Evolutionary conservation across 1,140 invertebrate genomes (phyloP), one percentile per base, ranked within the genome.

Genomic region (Kradibia gibbosae): DNA sequence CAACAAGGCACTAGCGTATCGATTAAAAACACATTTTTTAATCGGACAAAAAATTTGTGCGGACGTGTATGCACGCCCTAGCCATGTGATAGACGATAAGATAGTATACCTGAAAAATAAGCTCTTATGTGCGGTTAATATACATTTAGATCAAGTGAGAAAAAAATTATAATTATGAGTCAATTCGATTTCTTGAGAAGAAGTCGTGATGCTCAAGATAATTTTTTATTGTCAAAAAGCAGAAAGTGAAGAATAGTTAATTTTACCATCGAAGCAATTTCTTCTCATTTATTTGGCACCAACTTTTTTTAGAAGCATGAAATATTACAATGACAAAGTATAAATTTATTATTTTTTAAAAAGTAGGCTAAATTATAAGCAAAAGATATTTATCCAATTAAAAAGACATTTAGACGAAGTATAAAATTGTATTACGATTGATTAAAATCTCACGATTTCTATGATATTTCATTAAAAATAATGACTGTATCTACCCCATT

Each of bases 61-160:
- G 72, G 48, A 57, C 42, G 77, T 34, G 78, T 45, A 45, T n/a
- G 78, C 34, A 55, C 25, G 55, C 74, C 62, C 48, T 72, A 70
- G 36, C 13, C 71, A 50, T 25, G 60, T 75, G 87, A 88, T 87
- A 88, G 86, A 71, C 82, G 88, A 89, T 89, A 89, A 89, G 87
- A 86, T 89, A 88, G 85, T 77, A 11, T 78, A 82, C 85, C 82
- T 87, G 85, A 85, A 88, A 88, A 89, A 87, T 87, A 88, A 85
- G 84, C 87, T 88, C 85, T 62, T 71, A 11, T 31, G 22, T 57
- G 55, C 25, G 78, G 78, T 73, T 73, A 73, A 80, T 72, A 65
- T 34, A n/a, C 70, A 36, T 34, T 42, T 50, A 22, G 74, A 45
- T 76, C 39, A 39, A 5, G 39, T 25, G 57, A 55, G 45, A 55